phyloP scores from a whole-genome alignment of 2,888 invertebrate species.

The Tetragonisca angustula region DNA sequence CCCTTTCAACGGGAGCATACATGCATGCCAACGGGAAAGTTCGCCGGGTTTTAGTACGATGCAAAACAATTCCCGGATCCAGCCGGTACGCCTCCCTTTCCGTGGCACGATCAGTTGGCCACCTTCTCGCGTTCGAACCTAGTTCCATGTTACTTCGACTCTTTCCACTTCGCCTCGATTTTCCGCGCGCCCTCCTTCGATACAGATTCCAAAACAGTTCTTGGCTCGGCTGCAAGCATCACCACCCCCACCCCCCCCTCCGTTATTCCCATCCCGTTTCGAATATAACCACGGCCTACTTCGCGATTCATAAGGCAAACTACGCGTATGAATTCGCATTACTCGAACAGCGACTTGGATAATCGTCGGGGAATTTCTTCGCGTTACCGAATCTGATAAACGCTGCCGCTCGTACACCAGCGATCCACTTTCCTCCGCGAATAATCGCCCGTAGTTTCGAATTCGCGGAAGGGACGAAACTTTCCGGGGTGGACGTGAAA shows the following conservation, averaged over 20 bases:
- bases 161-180: slow-evolving; percentile 44
- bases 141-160: slow-evolving; percentile 45
- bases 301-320: slow-evolving; percentile 67
- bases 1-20: slow-evolving; percentile 21
- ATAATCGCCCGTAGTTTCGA: slow-evolving; percentile 17
- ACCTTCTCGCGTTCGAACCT: slow-evolving; percentile 60
- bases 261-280: slow-evolving; percentile 27
- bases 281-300: slow-evolving; percentile 58
- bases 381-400: slow-evolving; percentile 34
- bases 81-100: slow-evolving; percentile 10
- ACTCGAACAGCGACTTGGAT: slow-evolving; percentile 40
- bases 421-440: slow-evolving; percentile 16
- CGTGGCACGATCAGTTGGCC: slow-evolving; percentile 39
- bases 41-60: slow-evolving; percentile 57
- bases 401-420: slow-evolving; percentile 7
- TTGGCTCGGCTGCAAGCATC: slow-evolving; percentile 30
- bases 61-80: slow-evolving; percentile 59
- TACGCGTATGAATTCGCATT: slow-evolving; percentile 67
- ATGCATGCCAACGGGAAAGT: slow-evolving; percentile 60
- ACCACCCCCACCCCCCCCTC: background rate
- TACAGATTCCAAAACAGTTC: slow-evolving; percentile 58
- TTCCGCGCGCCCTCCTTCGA: slow-evolving; percentile 33
- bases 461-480: background rate
- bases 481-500: background rate
- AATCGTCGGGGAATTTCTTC: slow-evolving; percentile 37